Conservation (phyloP, 1,140 invertebrate species). For the Polypedilum pembai region DNA sequence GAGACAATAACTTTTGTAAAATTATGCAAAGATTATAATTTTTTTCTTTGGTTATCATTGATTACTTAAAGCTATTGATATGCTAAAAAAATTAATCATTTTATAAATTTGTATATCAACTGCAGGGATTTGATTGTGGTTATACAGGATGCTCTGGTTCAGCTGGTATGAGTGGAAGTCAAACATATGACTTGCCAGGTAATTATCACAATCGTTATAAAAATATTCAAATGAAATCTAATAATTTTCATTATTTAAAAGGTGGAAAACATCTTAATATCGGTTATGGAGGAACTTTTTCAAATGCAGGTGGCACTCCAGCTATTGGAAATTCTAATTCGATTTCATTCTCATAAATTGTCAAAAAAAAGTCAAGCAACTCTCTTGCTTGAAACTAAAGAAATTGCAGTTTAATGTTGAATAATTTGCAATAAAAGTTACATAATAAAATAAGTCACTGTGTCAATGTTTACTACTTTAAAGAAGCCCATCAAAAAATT, state of each 20-base stretch:
- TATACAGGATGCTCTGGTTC: conserved; percentile 31
- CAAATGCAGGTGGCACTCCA: not conserved
- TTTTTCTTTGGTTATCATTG: no score
- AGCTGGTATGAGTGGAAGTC: conserved; percentile 34
- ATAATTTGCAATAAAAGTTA: not conserved
- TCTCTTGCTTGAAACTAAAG: not conserved
- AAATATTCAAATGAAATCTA: no score
- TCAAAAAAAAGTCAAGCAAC: not conserved
- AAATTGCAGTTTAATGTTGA: not conserved
- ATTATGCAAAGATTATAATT: no score
- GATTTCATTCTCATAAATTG: not conserved
- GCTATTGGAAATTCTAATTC: not conserved
- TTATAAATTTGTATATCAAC: no score
- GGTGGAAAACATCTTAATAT: conserved; percentile 29
- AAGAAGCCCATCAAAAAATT: not conserved
- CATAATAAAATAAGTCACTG: not conserved
- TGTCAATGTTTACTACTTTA: not conserved
- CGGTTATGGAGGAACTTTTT: not conserved
- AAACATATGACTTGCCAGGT: conserved; percentile 33
- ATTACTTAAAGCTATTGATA: no score
- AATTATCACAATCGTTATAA: no score
- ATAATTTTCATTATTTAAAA: no score
- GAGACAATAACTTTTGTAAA: no score
- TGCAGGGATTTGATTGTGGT: conserved; percentile 32
- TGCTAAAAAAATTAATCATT: no score